A percentile compares a stretch with the other conserved stretches of the same genome.
These are phyloP conservation scores for Nesospiza acunhae DNA, from an alignment of 2,113 vertebrate genomes.

Conservation along the genomic window DNA sequence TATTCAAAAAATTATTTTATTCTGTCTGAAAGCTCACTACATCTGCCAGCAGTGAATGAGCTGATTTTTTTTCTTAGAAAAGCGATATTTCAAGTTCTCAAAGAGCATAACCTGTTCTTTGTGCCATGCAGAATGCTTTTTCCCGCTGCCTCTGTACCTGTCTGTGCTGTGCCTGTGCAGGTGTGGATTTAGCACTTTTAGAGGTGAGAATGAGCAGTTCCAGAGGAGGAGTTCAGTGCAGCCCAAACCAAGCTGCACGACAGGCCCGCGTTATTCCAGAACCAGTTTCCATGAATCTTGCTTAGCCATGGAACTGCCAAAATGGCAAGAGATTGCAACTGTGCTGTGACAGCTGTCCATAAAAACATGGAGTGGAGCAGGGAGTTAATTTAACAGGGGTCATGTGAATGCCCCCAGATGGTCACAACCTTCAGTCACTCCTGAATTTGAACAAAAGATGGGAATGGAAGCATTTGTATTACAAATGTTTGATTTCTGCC, in stretches of 20 bases:
- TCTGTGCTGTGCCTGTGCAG: background rate
- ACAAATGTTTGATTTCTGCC: background rate
- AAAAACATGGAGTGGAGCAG: background rate
- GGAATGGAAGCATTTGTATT: background rate
- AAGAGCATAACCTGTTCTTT: background rate
- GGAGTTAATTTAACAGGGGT: background rate
- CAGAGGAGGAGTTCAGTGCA: background rate
- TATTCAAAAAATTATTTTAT: background rate
- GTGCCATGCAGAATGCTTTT: background rate
- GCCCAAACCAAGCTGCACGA: background rate
- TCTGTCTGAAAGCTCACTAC: background rate
- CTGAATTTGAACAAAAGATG: background rate
- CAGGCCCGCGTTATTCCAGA: background rate
- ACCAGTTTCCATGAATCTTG: background rate
- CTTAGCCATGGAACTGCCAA: background rate
- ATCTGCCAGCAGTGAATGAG: background rate
- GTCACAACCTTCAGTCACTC: background rate
- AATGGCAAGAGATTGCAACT: background rate
- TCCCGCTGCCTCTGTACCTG: background rate
- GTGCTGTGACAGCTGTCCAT: background rate
- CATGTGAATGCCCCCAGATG: background rate
- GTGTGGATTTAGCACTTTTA: background rate
- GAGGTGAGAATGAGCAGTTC: background rate
- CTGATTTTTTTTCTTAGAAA: background rate
- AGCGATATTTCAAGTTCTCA: background rate